Base-by-base conservation (phyloP, 1,140 invertebrate genomes). In the Drosophila navojoa region DNA sequence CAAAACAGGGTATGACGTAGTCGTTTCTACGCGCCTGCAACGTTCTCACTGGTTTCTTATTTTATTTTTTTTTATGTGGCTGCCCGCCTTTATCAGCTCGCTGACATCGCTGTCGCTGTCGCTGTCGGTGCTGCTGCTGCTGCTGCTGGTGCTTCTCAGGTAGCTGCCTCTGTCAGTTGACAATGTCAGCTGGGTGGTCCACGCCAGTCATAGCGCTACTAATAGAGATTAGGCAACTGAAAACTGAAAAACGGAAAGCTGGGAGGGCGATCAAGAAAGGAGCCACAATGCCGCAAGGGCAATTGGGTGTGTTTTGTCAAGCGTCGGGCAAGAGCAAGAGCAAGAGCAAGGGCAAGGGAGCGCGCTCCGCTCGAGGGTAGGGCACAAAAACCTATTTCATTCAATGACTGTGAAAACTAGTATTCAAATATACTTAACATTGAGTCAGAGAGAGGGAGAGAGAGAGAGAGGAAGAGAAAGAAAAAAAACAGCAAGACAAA, bases 81-180 rank as follows among this genome's bases (percentile, higher is more conserved):
- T 71, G 71, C 50, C 57, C 64, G 80, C 74, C 42, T 74, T 85
- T 85, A 85, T 85, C 81, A 71, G 67, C 54, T 53, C 50, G 81
- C 68, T 86, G 81, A 85, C 81, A 85, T 85, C 81, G 77, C 29
- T 35, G 58, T 6, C 25, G 19, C 19, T 25, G 86, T 86, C 81
- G 77, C 29, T 35, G 58, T 7, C 25, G 52, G 59, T 68, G 77
- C 19, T 25, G 58, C 6, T 15, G 19, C 11, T 15, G 86, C 81
- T 81, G 77, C 29, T 35, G 58, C n/a, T n/a, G 52, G 63, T 68
- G 64, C 68, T 72, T 58, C 79, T 77, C 81, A 85, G 81, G 81
- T 85, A 85, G 81, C 77, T 47, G 64, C 25, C 25, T 42, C 50
- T 61, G 32, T 63, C 50, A 53, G 71, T 73, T 73, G 71, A 73